Base-by-base conservation (phyloP, 2,797 vertebrate genomes). In the Scyliorhinus canicula region DNA sequence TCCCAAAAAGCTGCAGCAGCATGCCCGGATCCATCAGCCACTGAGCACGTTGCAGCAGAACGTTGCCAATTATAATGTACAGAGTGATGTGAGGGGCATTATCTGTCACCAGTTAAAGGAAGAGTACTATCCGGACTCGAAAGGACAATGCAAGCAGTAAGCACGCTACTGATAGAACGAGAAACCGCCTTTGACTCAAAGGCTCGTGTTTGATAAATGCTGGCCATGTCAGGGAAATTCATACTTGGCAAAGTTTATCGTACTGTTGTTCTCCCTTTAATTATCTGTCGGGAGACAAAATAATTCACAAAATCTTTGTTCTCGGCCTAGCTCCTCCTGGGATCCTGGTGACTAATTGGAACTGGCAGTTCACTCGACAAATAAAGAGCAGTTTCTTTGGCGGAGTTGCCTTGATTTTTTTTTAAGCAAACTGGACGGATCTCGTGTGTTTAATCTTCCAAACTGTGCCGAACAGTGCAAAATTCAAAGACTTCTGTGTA, bases 281-380 rank as follows among this genome's bases (percentile, higher is more conserved):
- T 91, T 91, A 63, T 91, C 60, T 65, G 88, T 65, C 57, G 24
- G n/a, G 57, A 91, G 88, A 91, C 60, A 91, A 91, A 91, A 91
- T 91, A 91, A 91, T 91, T 91, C n/a, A 65, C n/a, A 44, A 91
- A 65, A 91, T 91, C 60, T 91, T 65, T 91, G 88, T 91, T 91
- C n/a, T 63, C 88, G 21, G n/a, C 7, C 60, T 26, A 21, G 57
- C 5, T 44, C 88, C 88, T 65, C 57, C 60, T 91, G 88, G 88
- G 88, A 91, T 24, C 40, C n/a, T 60, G 57, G n/a, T 91, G 88
- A 91, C 88, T 91, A 91, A 91, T 91, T 65, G 88, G n/a, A 91
- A 65, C 88, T 91, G 88, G n/a, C 88, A 91, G 88, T 65, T 91
- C 57, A 91, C 57, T 60, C 21, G 88, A 65, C 88, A 91, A 65